Conservation (phyloP, 2,797 vertebrate species). For the Clarias laeviceps region DNA sequence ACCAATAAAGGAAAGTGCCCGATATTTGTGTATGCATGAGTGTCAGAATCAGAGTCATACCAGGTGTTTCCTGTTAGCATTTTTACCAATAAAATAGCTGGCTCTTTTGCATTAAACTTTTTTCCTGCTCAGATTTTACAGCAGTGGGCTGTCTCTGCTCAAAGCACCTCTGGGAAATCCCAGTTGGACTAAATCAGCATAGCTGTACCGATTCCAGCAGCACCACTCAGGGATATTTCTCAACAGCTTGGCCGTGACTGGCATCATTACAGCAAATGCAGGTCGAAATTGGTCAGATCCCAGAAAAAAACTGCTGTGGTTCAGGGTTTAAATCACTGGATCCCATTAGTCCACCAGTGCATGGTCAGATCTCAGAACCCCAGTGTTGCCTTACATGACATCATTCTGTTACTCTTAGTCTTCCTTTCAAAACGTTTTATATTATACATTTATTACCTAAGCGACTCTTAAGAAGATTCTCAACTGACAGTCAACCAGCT, state of each 20-base stretch:
- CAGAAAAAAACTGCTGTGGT: background rate
- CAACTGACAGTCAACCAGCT: background rate
- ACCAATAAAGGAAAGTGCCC: background rate
- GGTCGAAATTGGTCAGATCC: background rate
- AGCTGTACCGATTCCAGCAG: background rate
- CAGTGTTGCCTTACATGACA: slow-evolving; percentile 15
- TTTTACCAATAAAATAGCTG: background rate
- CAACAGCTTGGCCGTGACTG: background rate
- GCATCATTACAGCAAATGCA: background rate
- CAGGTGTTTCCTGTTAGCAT: background rate
- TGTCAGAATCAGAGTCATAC: background rate
- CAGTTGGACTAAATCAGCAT: background rate
- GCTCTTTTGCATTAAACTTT: background rate
- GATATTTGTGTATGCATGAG: background rate
- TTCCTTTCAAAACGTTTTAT: background rate
- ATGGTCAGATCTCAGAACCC: slow-evolving; percentile 26
- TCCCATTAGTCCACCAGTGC: background rate
- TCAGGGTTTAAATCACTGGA: background rate
- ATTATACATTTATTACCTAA: background rate
- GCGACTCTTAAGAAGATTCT: background rate
- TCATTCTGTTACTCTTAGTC: slow-evolving; percentile 34
- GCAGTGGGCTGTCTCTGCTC: background rate
- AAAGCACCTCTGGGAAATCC: background rate
- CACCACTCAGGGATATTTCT: background rate
- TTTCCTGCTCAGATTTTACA: background rate